Evolutionary conservation across 2,797 vertebrate genomes (phyloP).

Genomic region (Mormyrus hasselquistii): DNA sequence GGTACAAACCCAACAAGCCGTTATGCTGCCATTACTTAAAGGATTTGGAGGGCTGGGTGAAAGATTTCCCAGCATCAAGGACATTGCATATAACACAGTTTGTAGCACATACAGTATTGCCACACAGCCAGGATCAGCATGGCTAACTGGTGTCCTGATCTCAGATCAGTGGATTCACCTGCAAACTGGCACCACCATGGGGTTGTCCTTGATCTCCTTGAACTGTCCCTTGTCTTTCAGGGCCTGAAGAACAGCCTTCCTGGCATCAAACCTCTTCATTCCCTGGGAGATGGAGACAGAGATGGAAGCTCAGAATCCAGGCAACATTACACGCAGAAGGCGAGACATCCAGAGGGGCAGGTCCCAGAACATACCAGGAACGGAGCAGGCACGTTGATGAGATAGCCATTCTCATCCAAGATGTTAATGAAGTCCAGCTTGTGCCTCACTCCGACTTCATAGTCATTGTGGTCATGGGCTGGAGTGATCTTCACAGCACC

Average conservation of each 20-base stretch:
- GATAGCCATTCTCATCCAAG: slow-evolving; percentile 75
- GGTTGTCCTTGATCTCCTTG: slow-evolving; percentile 79
- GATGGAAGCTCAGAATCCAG: background rate
- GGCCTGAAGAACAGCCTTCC: slow-evolving; percentile 71
- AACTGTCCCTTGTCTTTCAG: slow-evolving; percentile 76
- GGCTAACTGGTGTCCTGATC: background rate
- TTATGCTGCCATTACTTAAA: background rate
- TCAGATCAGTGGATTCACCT: slow-evolving; percentile 60
- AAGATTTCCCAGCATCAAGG: background rate
- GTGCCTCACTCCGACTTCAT: slow-evolving; percentile 81
- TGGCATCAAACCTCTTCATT: slow-evolving; percentile 83
- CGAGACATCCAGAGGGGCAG: background rate
- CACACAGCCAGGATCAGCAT: background rate
- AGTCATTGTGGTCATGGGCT: slow-evolving; percentile 86
- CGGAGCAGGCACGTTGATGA: slow-evolving; percentile 78
- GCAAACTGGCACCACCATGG: slow-evolving; percentile 91
- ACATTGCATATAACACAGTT: background rate
- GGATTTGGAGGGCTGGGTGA: background rate
- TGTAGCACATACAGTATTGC: background rate
- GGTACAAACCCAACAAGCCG: background rate
- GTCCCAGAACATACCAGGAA: slow-evolving; percentile 65
- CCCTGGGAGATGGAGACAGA: slow-evolving; percentile 55
- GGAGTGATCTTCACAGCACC: slow-evolving; percentile 95
- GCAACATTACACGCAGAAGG: background rate
- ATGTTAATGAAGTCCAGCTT: slow-evolving; percentile 78